Evolutionary conservation across 1,140 invertebrate species (phyloP).

Genomic region (Rhagoletis zephyria): DNA sequence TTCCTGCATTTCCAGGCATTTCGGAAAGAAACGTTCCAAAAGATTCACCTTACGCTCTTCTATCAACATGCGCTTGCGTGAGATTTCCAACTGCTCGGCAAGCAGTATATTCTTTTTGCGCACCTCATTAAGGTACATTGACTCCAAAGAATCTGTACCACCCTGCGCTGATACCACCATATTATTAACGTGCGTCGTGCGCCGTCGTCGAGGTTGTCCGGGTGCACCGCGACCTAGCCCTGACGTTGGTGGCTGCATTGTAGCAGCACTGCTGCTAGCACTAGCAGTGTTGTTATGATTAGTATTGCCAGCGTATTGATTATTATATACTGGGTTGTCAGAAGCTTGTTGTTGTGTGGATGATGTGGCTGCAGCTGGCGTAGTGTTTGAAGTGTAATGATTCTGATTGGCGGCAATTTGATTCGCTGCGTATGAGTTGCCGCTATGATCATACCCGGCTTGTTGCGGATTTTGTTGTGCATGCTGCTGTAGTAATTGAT

Average conservation of each 20-base stretch:
- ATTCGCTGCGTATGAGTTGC: slow-evolving; percentile 1
- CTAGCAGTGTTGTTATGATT: slow-evolving; percentile 14
- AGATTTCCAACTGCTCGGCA: slow-evolving; percentile 66
- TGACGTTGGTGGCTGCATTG: slow-evolving; percentile 53
- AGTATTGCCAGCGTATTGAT: slow-evolving; percentile 5
- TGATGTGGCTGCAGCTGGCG: not conserved
- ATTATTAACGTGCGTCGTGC: not conserved
- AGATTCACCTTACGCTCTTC: slow-evolving; percentile 67
- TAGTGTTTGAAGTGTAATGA: not conserved
- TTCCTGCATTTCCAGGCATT: slow-evolving; percentile 67
- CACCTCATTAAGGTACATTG: slow-evolving; percentile 66
- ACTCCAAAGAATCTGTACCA: slow-evolving; percentile 63
- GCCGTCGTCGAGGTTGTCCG: slow-evolving; percentile 14
- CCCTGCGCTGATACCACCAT: slow-evolving; percentile 57
- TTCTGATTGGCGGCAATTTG: slow-evolving; percentile 1
- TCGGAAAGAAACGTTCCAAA: slow-evolving; percentile 67
- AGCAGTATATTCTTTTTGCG: slow-evolving; percentile 67
- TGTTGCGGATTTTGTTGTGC: not conserved
- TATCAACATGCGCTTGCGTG: slow-evolving; percentile 63
- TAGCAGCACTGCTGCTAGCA: not conserved
- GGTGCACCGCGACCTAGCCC: not conserved
- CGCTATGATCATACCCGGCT: slow-evolving; percentile 20
- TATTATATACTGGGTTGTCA: slow-evolving; percentile 14
- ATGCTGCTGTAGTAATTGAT: not conserved
- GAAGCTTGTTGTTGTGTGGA: not conserved